A percentile compares a stretch with the other conserved stretches of the same genome.
Conservation (phyloP, 2,113 vertebrate genomes). For the Trogon melanurus region DNA sequence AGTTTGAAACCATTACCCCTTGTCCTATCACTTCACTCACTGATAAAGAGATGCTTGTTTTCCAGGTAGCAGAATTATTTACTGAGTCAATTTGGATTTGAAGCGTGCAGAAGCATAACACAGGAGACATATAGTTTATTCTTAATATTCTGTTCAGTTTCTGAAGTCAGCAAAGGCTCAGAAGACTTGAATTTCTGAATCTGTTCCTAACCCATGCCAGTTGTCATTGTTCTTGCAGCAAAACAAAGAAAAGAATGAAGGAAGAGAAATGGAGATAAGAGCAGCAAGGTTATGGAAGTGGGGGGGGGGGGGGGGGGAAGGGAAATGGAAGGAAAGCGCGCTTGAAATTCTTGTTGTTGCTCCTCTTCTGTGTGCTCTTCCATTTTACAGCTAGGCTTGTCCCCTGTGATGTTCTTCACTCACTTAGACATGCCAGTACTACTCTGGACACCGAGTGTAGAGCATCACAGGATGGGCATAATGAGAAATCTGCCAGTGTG, state of each 20-base stretch:
- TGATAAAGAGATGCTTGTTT: background rate
- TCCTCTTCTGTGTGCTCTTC: background rate
- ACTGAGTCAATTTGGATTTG: background rate
- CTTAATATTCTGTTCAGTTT: constrained; percentile 8
- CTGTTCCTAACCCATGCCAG: background rate
- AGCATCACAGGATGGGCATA: constrained; percentile 9
- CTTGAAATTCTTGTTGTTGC: background rate
- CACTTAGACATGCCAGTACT: constrained; percentile 7
- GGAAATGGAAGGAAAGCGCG: background rate
- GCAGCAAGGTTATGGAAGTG: background rate
- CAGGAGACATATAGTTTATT: background rate
- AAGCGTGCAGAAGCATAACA: background rate
- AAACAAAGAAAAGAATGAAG: constrained; percentile 11
- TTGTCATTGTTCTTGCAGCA: background rate
- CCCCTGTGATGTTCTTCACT: background rate
- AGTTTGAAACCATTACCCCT: too few species aligned
- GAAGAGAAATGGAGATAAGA: background rate
- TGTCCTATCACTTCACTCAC: too few species aligned
- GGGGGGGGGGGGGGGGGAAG: too few species aligned
- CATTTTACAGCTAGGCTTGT: constrained; percentile 3
- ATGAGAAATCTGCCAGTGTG: constrained; percentile 44
- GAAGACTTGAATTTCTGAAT: constrained; percentile 53
- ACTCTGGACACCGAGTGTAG: background rate
- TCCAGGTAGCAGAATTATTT: background rate
- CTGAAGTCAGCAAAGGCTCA: constrained; percentile 4